Evolutionary conservation across 2,113 vertebrate species (phyloP).

Genomic region (Columba livia): DNA sequence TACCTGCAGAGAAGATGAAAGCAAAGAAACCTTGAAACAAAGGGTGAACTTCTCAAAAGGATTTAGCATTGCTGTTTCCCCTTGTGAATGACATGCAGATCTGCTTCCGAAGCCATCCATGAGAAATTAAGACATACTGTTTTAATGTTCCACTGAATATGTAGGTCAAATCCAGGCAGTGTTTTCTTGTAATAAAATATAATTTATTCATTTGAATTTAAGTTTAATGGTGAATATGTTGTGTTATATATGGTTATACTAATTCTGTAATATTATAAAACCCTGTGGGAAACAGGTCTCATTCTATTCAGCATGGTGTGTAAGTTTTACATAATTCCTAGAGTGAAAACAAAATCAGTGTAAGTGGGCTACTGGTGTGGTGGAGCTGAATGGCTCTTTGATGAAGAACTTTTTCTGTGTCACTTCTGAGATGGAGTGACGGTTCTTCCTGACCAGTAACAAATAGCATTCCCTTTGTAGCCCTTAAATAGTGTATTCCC

Average conservation of each 20-base stretch:
- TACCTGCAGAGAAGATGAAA: neutral
- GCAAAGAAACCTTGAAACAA: neutral
- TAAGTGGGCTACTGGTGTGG: neutral
- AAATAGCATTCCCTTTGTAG: neutral
- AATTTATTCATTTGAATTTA: neutral
- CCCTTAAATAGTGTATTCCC: neutral
- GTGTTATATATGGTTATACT: neutral
- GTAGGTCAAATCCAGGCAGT: neutral
- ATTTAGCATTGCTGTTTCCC: neutral
- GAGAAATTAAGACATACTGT: neutral
- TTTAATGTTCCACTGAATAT: neutral
- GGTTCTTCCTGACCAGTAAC: neutral
- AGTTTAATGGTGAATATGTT: neutral
- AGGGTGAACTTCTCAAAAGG: neutral
- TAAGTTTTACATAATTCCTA: neutral
- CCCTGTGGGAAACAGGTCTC: neutral
- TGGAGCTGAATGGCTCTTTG: neutral
- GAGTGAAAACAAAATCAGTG: neutral
- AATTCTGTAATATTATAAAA: neutral
- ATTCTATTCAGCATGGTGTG: neutral
- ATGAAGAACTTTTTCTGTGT: neutral
- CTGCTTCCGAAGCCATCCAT: neutral
- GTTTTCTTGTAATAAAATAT: neutral
- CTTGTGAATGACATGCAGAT: neutral
- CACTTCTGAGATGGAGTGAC: neutral